Conservation (phyloP, 1,140 invertebrate genomes). For the Apocrypta bakeri region DNA sequence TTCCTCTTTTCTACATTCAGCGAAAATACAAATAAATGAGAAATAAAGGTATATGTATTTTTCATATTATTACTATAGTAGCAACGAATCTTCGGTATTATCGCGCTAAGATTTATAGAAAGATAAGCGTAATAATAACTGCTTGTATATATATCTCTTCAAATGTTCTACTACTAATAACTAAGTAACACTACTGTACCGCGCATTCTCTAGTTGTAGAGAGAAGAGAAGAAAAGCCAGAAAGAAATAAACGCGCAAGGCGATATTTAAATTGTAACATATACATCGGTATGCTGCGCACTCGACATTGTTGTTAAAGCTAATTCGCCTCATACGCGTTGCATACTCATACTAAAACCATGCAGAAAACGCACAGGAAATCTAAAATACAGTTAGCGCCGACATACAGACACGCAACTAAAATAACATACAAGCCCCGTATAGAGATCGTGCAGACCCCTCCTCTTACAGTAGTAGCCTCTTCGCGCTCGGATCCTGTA, state of each 20-base stretch:
- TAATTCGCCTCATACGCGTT: not conserved
- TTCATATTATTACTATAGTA: no score
- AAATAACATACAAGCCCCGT: not conserved
- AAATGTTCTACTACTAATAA: not conserved
- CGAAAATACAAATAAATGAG: not conserved
- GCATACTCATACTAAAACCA: not conserved
- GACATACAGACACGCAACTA: not conserved
- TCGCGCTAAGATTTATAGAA: not conserved
- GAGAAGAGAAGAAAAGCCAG: no score
- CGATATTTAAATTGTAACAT: not conserved
- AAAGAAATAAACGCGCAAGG: not conserved
- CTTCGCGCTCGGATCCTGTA: no score
- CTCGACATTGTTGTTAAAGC: not conserved
- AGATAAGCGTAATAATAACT: not conserved
- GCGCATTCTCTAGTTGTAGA: not conserved
- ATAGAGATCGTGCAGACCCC: no score
- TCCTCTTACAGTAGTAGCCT: no score
- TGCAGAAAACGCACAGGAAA: not conserved
- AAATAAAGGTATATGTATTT: no score
- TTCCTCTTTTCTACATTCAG: not conserved
- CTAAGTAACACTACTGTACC: no score
- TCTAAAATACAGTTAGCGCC: constrained; percentile 2
- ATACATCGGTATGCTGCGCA: not conserved
- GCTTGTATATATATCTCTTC: not conserved
- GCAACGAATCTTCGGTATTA: not conserved